phyloP scores from a whole-genome alignment of 2,888 invertebrate genomes.

The Drosophila melanocephala region DNA sequence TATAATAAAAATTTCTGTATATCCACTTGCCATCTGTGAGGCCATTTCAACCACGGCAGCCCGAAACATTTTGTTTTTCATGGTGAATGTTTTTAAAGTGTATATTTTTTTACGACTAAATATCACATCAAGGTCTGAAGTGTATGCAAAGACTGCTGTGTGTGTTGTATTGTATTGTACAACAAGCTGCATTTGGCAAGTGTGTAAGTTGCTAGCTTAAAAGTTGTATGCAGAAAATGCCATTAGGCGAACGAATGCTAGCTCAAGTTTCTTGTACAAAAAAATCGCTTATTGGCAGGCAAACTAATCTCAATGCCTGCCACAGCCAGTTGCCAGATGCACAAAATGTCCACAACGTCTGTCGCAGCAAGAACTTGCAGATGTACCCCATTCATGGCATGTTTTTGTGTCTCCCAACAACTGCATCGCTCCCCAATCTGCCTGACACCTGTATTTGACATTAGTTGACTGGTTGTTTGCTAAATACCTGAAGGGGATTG shows the following conservation, averaged over 20 bases:
- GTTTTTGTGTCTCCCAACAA: slow-evolving; percentile 3
- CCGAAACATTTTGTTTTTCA: not conserved
- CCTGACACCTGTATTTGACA: slow-evolving; percentile 50
- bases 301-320: slow-evolving; percentile 58
- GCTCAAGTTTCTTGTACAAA: slow-evolving; percentile 53
- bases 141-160: not conserved
- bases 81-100: not conserved
- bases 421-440: not conserved
- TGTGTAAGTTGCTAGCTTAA: slow-evolving; percentile 4
- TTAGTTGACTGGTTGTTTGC: slow-evolving; percentile 44
- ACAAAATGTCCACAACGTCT: slow-evolving; percentile 28
- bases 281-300: slow-evolving; percentile 65
- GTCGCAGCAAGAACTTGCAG: slow-evolving; percentile 16
- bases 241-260: slow-evolving; percentile 28
- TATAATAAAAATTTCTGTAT: not conserved
- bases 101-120: not conserved
- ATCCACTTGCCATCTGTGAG: not conserved
- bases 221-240: slow-evolving; percentile 18
- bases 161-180: slow-evolving; percentile 18
- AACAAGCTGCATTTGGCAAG: slow-evolving; percentile 19
- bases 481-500: not conserved
- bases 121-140: slow-evolving; percentile 10
- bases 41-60: not conserved
- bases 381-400: slow-evolving; percentile 1
- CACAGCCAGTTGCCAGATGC: slow-evolving; percentile 46